Base-by-base conservation (phyloP, 2,797 vertebrate genomes). In the Schizopygopsis malacanthus region DNA sequence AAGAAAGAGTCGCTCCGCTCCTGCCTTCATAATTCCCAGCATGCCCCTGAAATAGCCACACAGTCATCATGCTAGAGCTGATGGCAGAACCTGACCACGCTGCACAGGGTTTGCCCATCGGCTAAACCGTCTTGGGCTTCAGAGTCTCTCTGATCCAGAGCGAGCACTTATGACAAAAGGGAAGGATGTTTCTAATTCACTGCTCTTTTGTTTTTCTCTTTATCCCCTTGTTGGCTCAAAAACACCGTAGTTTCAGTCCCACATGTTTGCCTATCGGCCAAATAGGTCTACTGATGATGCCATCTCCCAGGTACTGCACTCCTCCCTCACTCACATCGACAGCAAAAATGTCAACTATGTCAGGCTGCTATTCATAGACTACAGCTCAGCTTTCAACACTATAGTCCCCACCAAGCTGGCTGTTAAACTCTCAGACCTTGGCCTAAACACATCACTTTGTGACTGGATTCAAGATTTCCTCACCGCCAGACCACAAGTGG, bases 241-340 rank as follows among this genome's bases (percentile, higher is more conserved):
- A 89, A 86, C 92, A 85, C 89, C 92, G 83, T 79, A 99, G 98
- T 91, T 99, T 99, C 92, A 99, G 98, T 90, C 98, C 98, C 1
- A 98, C 96, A 0, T 99, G 98, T 91, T 28, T 28, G 25, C 25
- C 25, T 28, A 28, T 28, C 25, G 25, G 25, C 25, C 25, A 28
- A 28, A 28, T 28, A 28, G 25, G 25, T 28, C 25, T 28, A 28
- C 25, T 28, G 25, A 28, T 28, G 25, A 28, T 28, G 25, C 25
- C 25, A 28, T 28, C 25, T 28, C 25, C 25, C 25, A 28, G 25
- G 25, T 28, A 28, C 25, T 28, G 25, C 25, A 28, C 25, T 28
- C 25, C 25, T 28, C 25, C 25, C 25, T 28, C 25, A 28, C 25
- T 28, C 25, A 28, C 25, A 28, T 28, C 25, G 25, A 28, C 25